A percentile compares a stretch with the other conserved stretches of the same genome.
These are phyloP conservation scores for Myripristis murdjan DNA, from an alignment of 2,797 vertebrate species.

Conservation along the genomic window DNA sequence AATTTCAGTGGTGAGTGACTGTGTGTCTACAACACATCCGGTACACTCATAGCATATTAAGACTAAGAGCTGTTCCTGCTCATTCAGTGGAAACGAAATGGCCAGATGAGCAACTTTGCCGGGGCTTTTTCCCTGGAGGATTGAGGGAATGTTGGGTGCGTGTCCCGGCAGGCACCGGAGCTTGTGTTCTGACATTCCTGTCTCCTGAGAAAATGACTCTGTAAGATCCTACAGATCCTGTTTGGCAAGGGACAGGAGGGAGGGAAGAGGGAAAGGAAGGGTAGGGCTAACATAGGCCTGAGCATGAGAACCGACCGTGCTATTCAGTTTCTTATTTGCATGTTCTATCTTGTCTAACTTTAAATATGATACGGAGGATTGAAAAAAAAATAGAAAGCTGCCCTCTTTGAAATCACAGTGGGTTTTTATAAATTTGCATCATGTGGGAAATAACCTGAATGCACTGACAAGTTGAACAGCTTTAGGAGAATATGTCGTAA, in stretches of 20 bases:
- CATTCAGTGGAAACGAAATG: slow-evolving; percentile 52
- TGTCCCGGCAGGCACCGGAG: slow-evolving; percentile 78
- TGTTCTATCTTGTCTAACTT: slow-evolving; percentile 80
- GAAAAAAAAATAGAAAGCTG: slow-evolving; percentile 34
- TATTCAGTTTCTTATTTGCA: slow-evolving; percentile 85
- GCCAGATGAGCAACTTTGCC: slow-evolving; percentile 52
- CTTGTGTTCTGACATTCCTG: slow-evolving; percentile 84
- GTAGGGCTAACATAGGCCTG: slow-evolving; percentile 75
- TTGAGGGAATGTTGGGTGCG: slow-evolving; percentile 73
- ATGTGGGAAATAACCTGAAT: slow-evolving; percentile 14
- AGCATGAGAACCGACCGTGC: slow-evolving; percentile 78
- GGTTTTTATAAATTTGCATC: slow-evolving; percentile 3
- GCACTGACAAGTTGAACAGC: slow-evolving; percentile 15
- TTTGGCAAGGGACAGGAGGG: slow-evolving; percentile 85
- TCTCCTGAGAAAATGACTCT: slow-evolving; percentile 86
- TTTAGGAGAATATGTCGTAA: neutral
- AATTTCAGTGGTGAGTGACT: slow-evolving; percentile 75
- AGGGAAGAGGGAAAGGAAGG: slow-evolving; percentile 76
- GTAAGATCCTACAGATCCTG: slow-evolving; percentile 88
- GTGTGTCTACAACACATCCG: slow-evolving; percentile 69
- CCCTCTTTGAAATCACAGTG: slow-evolving; percentile 37
- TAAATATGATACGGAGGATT: slow-evolving; percentile 54
- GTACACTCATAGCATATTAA: slow-evolving; percentile 26
- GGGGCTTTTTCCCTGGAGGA: slow-evolving; percentile 69
- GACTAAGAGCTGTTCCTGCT: slow-evolving; percentile 46